Evolutionary conservation across 2,113 vertebrate species (phyloP), one percentile per base, ranked within the genome.

Genomic region (Clarias magur): DNA sequence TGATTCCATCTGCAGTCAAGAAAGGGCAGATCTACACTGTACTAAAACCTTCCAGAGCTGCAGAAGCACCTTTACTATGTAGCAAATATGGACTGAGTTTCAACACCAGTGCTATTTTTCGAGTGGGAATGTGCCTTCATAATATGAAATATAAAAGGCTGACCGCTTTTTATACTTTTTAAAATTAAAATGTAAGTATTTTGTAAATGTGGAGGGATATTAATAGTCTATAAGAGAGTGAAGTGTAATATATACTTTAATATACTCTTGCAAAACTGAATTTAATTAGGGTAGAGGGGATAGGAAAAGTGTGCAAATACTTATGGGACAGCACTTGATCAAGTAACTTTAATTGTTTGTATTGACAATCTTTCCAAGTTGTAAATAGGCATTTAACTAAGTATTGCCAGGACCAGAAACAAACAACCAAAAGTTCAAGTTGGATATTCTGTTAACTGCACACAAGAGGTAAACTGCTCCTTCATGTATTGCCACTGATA

Each of bases 91-190:
- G 78, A 88, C 87, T 90, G 89, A 86, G 92, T 91, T 88, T 81
- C 54, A 89, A 73, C 80, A 48, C 65, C 60, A 70, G 63, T 80
- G 34, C 83, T 84, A 88, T 88, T 73, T 67, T 54, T 63, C n/a
- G 81, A 91, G 88, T 89, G 54, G 53, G 57, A 88, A 83, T 85
- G 87, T 86, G 63, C 78, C 81, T 89, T 84, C 92, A 90, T 88
- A 91, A 91, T 89, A 93, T 93, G 88, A 94, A 94, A 93, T 90
- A 93, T 92, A 83, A 75, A 65, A 19, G 38, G 75, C 83, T 89
- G 86, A 90, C 90, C 89, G 2, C 34, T 38, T 38, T 38, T 88
- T 87, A 90, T 93, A 92, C 82, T 78, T 65, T 86, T 88, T 84
- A 82, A 91, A 92, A 88, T 89, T 89, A 92, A 38, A 38, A 88